These are phyloP conservation scores for Cygnus olor DNA, from an alignment of 2,797 vertebrate species.

Conservation along the genomic window DNA sequence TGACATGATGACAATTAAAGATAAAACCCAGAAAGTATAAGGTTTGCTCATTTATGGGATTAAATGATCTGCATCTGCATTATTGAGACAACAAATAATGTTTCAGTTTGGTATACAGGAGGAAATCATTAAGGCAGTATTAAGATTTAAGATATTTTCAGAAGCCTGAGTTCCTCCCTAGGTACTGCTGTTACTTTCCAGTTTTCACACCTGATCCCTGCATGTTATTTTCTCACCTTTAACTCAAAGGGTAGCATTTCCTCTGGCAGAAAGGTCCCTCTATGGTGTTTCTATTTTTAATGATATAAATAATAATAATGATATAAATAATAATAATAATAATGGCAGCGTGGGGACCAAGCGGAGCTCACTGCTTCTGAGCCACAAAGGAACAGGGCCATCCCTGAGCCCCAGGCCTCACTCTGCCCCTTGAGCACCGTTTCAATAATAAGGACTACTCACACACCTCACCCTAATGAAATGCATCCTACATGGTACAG, in stretches of 20 bases:
- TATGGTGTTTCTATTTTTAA: constrained; percentile 11
- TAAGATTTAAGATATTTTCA: background rate
- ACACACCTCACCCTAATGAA: background rate
- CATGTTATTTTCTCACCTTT: background rate
- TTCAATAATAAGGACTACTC: background rate
- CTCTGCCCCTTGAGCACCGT: background rate
- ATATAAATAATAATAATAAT: too few species aligned
- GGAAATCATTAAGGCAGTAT: background rate
- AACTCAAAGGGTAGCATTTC: background rate
- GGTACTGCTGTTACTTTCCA: background rate
- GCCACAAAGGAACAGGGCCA: background rate
- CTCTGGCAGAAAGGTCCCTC: background rate
- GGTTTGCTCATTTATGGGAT: background rate
- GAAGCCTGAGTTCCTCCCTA: background rate
- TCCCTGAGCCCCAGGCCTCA: background rate
- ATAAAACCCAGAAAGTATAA: background rate
- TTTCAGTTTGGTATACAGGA: background rate
- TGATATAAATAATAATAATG: background rate
- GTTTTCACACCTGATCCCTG: background rate
- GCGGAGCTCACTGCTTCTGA: background rate
- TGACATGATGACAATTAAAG: background rate
- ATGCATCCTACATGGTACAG: background rate
- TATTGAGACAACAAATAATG: background rate
- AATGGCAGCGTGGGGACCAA: background rate
- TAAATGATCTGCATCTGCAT: background rate